These are phyloP conservation scores for Brachyopa scutellaris DNA, from an alignment of 2,888 invertebrate species.

Conservation along the genomic window DNA sequence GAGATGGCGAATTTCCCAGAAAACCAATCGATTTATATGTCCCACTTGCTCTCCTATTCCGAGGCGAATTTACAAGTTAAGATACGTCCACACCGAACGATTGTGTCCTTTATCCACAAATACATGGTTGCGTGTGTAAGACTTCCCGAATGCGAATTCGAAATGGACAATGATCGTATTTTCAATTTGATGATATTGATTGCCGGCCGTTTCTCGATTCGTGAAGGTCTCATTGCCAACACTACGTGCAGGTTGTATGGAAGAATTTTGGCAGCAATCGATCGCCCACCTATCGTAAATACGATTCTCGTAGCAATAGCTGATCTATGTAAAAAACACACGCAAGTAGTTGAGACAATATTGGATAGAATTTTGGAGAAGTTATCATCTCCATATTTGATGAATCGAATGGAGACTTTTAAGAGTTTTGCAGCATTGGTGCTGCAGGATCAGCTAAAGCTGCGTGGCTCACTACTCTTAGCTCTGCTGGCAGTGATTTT, in stretches of 20 bases:
- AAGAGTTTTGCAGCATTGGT: conserved; percentile 79
- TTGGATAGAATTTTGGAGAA: conserved; percentile 78
- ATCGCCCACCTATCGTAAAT: conserved; percentile 79
- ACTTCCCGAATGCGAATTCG: conserved; percentile 76
- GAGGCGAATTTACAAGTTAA: conserved; percentile 78
- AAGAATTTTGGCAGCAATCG: conserved; percentile 76
- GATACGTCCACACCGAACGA: conserved; percentile 73
- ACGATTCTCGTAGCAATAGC: conserved; percentile 79
- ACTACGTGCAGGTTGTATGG: conserved; percentile 75
- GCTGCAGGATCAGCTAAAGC: conserved; percentile 79
- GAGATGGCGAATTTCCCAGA: conserved; percentile 77
- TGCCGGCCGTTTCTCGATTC: conserved; percentile 77
- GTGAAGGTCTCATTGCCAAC: conserved; percentile 76
- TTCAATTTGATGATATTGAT: conserved; percentile 80
- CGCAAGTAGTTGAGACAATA: conserved; percentile 78
- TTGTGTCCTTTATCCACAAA: conserved; percentile 77
- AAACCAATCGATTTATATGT: conserved; percentile 77
- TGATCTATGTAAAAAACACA: conserved; percentile 80
- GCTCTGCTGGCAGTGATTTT: conserved; percentile 77
- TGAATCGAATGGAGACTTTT: conserved; percentile 79
- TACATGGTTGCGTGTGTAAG: conserved; percentile 77
- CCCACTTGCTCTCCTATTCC: conserved; percentile 78
- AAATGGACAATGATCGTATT: conserved; percentile 79
- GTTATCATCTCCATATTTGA: conserved; percentile 77
- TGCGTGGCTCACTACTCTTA: conserved; percentile 78